Percentiles rank a stretch among this genome's conserved stretches.
These are phyloP conservation scores for Sclerurus mexicanus DNA, from an alignment of 2,113 vertebrate genomes.

Conservation along the genomic window DNA sequence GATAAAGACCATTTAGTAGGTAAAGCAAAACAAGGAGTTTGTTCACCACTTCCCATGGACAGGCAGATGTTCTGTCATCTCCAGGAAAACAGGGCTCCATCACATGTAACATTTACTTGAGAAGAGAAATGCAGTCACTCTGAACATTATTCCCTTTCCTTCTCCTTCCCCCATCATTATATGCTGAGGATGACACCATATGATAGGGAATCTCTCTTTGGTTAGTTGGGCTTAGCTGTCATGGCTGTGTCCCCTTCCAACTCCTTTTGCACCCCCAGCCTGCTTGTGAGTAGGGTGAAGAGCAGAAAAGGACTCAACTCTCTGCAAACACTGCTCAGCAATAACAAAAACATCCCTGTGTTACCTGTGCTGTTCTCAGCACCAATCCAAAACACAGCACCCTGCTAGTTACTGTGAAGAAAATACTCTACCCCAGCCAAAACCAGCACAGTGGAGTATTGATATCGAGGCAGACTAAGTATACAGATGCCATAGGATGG, in stretches of 20 bases:
- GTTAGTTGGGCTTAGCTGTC: not conserved
- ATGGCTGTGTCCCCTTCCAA: not conserved
- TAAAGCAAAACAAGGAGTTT: not conserved
- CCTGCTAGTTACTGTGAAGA: not conserved
- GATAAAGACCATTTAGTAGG: not conserved
- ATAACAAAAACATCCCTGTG: not conserved
- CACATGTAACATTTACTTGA: not conserved
- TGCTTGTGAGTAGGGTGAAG: not conserved
- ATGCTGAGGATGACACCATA: not conserved
- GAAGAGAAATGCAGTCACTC: not conserved
- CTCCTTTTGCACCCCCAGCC: not conserved
- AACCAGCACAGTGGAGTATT: not conserved
- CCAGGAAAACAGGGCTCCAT: not conserved
- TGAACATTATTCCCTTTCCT: fast-evolving
- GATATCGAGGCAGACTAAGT: not conserved
- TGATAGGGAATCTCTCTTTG: not conserved
- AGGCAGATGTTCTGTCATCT: not conserved
- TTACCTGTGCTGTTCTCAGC: not conserved
- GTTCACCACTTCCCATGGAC: not conserved
- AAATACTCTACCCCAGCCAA: not conserved
- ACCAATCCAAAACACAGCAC: not conserved
- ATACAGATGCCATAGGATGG: not conserved
- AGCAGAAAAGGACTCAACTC: not conserved
- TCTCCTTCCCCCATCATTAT: not conserved
- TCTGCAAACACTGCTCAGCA: not conserved